Base-by-base conservation (phyloP, 2,797 vertebrate genomes). In the Capromys pilorides region DNA sequence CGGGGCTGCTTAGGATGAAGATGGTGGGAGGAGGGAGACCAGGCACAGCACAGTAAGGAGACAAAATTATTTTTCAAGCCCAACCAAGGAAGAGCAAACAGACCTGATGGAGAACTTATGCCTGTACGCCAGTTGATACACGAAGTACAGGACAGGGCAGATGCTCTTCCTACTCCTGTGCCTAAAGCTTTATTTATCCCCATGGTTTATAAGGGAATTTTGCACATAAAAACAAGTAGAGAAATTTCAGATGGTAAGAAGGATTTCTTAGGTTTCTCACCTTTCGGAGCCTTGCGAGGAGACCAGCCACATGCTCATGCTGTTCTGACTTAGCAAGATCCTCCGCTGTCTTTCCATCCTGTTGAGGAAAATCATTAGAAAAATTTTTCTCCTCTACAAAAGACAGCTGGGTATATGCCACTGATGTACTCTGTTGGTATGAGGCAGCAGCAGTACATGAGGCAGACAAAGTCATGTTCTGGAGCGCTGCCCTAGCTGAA, bases 271-370 rank as follows among this genome's bases (percentile, higher is more conserved):
- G 49, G 84, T 28, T 45, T 80, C 97, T 96, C 94, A 99, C 99
- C 99, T 99, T 99, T 97, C 99, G 99, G 78, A 99, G 99, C 93
- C 99, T 99, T 51, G 98, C 98, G 97, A 99, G 98, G 87, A 99
- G 97, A 79, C 98, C 97, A 16, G 99, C 98, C 9, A 99, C 98
- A 21, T 98, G 98, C 61, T 99, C 99, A 9, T 99, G 99, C 61
- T 99, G 99, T 83, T 99, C 99, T 1, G 98, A 96, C 69, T 98
- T 98, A n/a, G 99, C 99, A 1, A 99, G 98, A 93, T 99, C 99
- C 98, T 99, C 99, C 2, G 99, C 99, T 0, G 99, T 99, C 97
- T 99, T 99, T 36, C 99, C 99, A 91, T 99, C 99, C 99, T 99
- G 97, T 96, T 28, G 95, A 96, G n/a, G 97, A 31, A 97, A 96